Evolutionary conservation across 2,797 vertebrate genomes (phyloP).

Genomic region (Melanogrammus aeglefinus): DNA sequence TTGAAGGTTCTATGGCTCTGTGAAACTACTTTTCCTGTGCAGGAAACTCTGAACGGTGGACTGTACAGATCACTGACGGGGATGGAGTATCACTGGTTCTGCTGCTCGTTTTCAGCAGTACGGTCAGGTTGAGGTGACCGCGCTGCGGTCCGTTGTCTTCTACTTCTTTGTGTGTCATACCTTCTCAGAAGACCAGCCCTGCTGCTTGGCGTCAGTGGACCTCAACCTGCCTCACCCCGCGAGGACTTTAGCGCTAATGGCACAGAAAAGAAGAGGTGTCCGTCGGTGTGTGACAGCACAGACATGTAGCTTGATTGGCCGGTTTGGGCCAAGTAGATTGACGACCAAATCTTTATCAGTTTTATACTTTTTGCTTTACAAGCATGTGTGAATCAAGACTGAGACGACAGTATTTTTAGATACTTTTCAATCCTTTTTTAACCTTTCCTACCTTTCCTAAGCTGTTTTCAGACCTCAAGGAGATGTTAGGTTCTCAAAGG

Average conservation of each 20-base stretch:
- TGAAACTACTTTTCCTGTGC: neutral
- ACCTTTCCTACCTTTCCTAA: neutral
- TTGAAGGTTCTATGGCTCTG: neutral
- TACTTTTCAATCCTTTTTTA: slow-evolving; percentile 4
- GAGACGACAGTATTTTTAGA: neutral
- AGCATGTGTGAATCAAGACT: neutral
- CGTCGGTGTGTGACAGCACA: neutral
- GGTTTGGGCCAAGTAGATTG: neutral
- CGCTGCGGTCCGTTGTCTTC: neutral
- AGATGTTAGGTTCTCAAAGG: neutral
- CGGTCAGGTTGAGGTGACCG: neutral
- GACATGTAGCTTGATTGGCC: neutral
- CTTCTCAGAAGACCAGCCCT: neutral
- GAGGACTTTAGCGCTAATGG: neutral
- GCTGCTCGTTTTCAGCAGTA: neutral
- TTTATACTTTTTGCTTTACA: neutral
- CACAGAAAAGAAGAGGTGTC: neutral
- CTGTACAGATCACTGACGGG: neutral
- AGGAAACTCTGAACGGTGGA: neutral
- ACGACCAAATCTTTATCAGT: neutral
- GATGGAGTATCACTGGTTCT: neutral
- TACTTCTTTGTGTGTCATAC: neutral
- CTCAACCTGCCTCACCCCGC: neutral
- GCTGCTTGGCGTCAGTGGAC: neutral
- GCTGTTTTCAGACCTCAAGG: neutral